A percentile compares a stretch with the other conserved stretches of the same genome.
These are phyloP conservation scores for Pagetopsis macropterus DNA, from an alignment of 2,797 vertebrate species.

Conservation along the genomic window DNA sequence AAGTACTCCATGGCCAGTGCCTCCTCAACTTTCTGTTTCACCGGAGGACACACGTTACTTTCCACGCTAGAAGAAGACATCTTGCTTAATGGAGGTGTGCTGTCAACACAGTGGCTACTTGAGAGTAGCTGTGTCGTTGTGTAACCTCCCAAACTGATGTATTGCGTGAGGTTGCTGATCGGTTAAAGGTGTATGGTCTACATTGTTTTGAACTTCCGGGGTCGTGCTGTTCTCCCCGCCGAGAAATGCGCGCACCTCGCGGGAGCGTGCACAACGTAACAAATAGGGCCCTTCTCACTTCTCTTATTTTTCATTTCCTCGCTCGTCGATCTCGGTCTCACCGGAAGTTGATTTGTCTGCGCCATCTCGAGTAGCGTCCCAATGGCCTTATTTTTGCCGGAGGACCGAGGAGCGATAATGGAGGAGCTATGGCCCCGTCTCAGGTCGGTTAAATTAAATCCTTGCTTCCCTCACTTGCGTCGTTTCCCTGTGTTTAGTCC, in stretches of 20 bases:
- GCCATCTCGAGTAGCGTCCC: too few relatives aligned
- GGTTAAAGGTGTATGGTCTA: not conserved
- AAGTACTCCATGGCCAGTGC: not conserved
- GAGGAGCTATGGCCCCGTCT: too few relatives aligned
- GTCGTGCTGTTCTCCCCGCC: not conserved
- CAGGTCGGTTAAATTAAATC: too few relatives aligned
- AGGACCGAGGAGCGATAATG: too few relatives aligned
- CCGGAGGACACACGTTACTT: not conserved
- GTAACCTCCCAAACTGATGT: not conserved
- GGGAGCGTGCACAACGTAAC: not conserved
- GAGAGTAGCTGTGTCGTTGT: not conserved
- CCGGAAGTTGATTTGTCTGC: too few relatives aligned
- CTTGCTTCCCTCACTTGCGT: too few relatives aligned
- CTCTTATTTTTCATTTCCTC: too few relatives aligned
- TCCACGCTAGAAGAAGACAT: not conserved
- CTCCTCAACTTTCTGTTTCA: constrained; percentile 1
- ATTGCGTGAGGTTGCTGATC: not conserved
- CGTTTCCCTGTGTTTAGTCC: too few relatives aligned
- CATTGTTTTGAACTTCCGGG: not conserved
- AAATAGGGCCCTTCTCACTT: too few relatives aligned
- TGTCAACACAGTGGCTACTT: not conserved
- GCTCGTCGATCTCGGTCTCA: too few relatives aligned
- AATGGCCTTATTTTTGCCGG: too few relatives aligned
- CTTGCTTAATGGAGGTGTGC: too few relatives aligned
- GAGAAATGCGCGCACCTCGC: not conserved